Conservation (phyloP, 2,113 vertebrate species). For the Ceyx cyanopectus region DNA sequence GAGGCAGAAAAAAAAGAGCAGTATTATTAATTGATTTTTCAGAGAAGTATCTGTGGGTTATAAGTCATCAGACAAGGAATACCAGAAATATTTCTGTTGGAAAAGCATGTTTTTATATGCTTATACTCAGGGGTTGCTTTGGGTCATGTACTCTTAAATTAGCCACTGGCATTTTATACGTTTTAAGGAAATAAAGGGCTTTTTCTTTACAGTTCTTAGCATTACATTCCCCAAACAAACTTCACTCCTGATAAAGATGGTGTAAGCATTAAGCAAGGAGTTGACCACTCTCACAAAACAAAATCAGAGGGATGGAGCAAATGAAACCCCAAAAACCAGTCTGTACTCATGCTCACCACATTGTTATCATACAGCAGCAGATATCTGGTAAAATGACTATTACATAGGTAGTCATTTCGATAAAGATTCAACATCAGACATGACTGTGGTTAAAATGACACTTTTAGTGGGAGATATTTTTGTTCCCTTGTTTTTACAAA, state of each 20-base stretch:
- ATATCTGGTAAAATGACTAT: not conserved
- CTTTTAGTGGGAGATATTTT: not conserved
- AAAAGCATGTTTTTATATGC: not conserved
- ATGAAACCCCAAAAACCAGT: constrained; percentile 10
- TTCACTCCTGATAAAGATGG: not conserved
- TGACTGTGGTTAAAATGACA: not conserved
- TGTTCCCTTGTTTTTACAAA: not conserved
- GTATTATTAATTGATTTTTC: not conserved
- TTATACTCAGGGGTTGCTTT: not conserved
- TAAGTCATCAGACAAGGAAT: not conserved
- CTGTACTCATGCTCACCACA: not conserved
- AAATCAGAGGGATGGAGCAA: not conserved
- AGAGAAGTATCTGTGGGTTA: not conserved
- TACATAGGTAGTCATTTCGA: not conserved
- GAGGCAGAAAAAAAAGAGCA: too few relatives aligned
- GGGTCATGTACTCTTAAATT: not conserved
- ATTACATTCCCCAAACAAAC: not conserved
- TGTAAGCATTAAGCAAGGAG: not conserved
- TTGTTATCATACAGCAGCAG: not conserved
- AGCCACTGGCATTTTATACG: not conserved
- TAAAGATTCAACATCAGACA: not conserved
- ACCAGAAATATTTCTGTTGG: not conserved
- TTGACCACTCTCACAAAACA: not conserved
- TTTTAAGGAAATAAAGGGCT: not conserved
- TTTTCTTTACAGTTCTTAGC: not conserved